Conservation (phyloP, 1,140 invertebrate species). For the Drosophila ironensis region DNA sequence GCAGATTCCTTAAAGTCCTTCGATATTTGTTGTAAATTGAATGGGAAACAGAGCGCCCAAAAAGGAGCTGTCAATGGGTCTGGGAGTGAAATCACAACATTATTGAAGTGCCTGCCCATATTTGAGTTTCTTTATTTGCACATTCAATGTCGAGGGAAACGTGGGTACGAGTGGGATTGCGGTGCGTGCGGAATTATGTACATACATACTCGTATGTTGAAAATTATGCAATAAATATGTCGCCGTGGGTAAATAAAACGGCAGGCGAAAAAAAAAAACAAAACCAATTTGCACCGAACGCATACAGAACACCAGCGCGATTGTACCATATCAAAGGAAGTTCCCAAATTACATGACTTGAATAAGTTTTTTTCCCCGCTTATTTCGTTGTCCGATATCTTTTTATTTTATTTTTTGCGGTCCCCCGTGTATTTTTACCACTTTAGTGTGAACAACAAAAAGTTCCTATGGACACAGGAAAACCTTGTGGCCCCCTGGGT, state of each 20-base stretch:
- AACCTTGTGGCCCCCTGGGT: conserved; percentile 16
- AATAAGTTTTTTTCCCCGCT: conserved; percentile 29
- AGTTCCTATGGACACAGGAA: conserved; percentile 35
- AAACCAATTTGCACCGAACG: conserved; percentile 37
- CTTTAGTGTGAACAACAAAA: conserved; percentile 26
- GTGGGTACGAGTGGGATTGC: neutral
- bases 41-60: neutral
- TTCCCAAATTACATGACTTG: conserved; percentile 42
- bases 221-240: conserved; percentile 65
- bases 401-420: conserved; percentile 5
- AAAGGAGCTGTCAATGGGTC: conserved; percentile 2
- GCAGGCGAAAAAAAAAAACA: conserved; percentile 21
- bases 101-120: conserved; percentile 16
- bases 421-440: conserved; percentile 27
- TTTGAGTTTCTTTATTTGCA: conserved; percentile 31
- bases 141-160: conserved; percentile 11
- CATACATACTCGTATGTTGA: too few relatives aligned
- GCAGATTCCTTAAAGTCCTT: neutral
- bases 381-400: conserved; percentile 2
- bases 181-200: too few relatives aligned
- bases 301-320: conserved; percentile 41
- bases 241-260: conserved; percentile 41
- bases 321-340: conserved; percentile 44
- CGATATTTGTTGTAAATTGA: neutral
- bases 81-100: conserved; percentile 12